Evolutionary conservation across 2,797 vertebrate species (phyloP).

Genomic region (Capromys pilorides): DNA sequence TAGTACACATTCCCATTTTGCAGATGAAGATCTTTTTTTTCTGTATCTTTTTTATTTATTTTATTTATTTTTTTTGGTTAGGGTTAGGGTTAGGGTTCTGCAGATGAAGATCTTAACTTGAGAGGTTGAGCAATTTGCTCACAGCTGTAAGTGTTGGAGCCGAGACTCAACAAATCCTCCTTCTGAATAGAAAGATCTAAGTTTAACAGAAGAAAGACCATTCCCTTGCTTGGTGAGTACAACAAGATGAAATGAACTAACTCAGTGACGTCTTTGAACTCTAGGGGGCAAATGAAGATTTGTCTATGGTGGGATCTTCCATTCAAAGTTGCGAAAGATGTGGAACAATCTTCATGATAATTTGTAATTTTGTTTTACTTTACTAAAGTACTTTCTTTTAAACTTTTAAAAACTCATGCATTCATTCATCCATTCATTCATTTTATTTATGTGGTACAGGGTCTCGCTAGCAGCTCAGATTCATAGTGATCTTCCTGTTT

Average conservation of each 20-base stretch:
- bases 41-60: no score
- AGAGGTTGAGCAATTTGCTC: background rate
- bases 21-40: slow-evolving; percentile 52
- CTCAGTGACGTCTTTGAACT: background rate
- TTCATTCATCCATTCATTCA: no score
- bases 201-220: background rate
- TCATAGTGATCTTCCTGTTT: no score
- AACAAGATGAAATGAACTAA: background rate
- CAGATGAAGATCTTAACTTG: slow-evolving; percentile 39
- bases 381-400: background rate
- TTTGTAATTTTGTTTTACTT: background rate
- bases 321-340: background rate
- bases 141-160: background rate
- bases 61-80: no score
- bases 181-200: slow-evolving; percentile 14
- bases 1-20: slow-evolving; percentile 45
- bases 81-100: no score
- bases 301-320: background rate
- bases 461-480: no score
- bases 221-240: background rate
- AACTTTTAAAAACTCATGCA: no score
- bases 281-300: background rate
- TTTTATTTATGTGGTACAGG: no score
- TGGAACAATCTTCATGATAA: background rate
- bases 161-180: slow-evolving; percentile 1